Percentiles rank a stretch among this genome's conserved stretches.
Conservation (phyloP, 2,113 vertebrate species). For the Ameiurus melas region DNA sequence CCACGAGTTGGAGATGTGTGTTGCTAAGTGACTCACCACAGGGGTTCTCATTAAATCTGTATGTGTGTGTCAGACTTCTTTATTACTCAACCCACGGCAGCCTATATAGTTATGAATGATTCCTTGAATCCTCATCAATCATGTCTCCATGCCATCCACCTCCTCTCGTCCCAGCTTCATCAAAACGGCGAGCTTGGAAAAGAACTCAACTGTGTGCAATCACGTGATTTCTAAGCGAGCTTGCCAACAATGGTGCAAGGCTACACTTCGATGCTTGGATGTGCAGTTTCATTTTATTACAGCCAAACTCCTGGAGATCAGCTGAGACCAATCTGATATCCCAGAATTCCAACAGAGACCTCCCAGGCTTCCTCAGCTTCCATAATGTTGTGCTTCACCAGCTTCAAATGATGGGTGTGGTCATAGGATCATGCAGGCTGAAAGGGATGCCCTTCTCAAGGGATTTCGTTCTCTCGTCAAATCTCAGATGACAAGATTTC, state of each 20-base stretch:
- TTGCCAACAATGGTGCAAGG: background rate
- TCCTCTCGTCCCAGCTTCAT: background rate
- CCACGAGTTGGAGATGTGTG: background rate
- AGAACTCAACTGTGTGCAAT: background rate
- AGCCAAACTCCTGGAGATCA: background rate
- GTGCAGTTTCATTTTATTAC: background rate
- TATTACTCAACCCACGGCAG: background rate
- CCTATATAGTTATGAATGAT: background rate
- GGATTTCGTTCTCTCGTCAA: background rate
- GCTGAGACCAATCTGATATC: background rate
- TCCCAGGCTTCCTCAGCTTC: background rate
- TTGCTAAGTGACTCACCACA: constrained; percentile 7
- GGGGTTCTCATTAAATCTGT: constrained; percentile 29
- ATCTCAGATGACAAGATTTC: constrained; percentile 6
- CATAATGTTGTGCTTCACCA: background rate
- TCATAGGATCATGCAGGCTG: background rate
- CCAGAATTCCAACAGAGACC: background rate
- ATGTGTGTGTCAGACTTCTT: background rate
- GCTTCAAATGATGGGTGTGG: background rate
- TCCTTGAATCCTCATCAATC: constrained; percentile 1
- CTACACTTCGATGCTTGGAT: no score
- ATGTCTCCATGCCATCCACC: background rate
- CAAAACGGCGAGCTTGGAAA: background rate
- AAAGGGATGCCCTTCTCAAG: constrained; percentile 4
- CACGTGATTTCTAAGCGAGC: background rate